Base-by-base conservation (phyloP, 1,140 invertebrate genomes). In the Drosophila mojavensis region DNA sequence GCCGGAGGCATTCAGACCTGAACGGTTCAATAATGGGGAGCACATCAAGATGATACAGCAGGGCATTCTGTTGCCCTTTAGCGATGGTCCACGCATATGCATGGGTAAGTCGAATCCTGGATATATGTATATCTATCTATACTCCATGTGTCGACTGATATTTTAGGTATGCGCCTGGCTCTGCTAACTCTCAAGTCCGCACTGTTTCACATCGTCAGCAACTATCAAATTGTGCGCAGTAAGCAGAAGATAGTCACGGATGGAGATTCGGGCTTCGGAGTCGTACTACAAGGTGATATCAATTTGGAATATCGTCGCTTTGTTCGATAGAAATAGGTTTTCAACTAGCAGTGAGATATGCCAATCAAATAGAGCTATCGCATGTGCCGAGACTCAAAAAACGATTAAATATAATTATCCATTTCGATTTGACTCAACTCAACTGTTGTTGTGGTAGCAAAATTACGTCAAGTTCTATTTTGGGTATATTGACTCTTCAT, bases 1-100 rank as follows among this genome's bases (percentile, higher is more conserved):
- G 45, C 96, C 97, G 0, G 93, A 95, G 5, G 88, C 86, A 7
- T 98, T 96, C 86, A 94, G 95, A 81, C 97, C 97, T 0, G 95
- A 97, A 50, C 93, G 97, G 90, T 92, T 92, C 39, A 80, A 85
- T 5, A 79, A 91, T 70, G 78, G 64, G 1, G 68, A 69, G 6
- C 67, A 81, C 48, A 73, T 71, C 6, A 78, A 91, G n/a, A 61
- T 91, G 1, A 58, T 78, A 0, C 72, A 61, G 1, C 66, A 70
- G 28, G 89, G 91, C 0, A 61, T 85, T 15, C 71, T 92, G 15
- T 15, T 92, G 28, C 91, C 91, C 0, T 92, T 92, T 10, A 91
- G 91, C 20, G 82, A 92, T 76, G 91, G 91, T 6, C 91, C 91
- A 1, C 75, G 91, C 0, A 84, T 90, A 45, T 92, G 91, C 58